Evolutionary conservation across 2,888 invertebrate genomes (phyloP).

Genomic region (Ceriagrion tenellum): DNA sequence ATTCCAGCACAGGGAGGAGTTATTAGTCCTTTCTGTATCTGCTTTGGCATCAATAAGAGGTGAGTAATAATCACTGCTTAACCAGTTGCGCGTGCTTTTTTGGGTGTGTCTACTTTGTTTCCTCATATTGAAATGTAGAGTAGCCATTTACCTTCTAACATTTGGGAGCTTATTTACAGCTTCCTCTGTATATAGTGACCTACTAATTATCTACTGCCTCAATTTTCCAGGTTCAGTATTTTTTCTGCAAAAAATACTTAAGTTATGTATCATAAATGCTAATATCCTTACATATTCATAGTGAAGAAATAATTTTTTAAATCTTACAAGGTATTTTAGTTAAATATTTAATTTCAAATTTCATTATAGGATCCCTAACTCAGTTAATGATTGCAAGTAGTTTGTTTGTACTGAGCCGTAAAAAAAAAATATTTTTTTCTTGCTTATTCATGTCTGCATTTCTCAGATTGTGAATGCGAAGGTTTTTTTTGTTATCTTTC

Average conservation of each 20-base stretch:
- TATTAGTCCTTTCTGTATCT: background rate
- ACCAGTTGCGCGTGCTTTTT: background rate
- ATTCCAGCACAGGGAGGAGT: background rate
- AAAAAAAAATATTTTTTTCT: background rate
- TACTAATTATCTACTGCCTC: background rate
- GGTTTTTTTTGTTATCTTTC: background rate
- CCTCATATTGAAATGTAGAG: background rate
- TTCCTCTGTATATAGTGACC: background rate
- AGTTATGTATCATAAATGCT: background rate
- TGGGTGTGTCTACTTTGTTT: background rate
- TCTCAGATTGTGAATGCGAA: background rate
- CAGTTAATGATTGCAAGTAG: background rate
- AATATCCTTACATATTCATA: background rate
- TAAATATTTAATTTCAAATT: background rate
- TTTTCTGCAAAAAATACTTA: background rate
- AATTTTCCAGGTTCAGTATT: background rate
- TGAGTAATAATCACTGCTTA: background rate
- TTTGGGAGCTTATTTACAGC: background rate
- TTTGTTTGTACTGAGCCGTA: background rate
- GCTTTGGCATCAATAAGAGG: background rate
- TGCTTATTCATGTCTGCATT: background rate
- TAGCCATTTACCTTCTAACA: background rate
- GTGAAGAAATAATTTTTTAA: background rate
- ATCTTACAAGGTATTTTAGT: background rate
- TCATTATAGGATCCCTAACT: background rate